These are phyloP conservation scores for Psittacus erithacus DNA, from an alignment of 2,113 vertebrate genomes.

Conservation along the genomic window DNA sequence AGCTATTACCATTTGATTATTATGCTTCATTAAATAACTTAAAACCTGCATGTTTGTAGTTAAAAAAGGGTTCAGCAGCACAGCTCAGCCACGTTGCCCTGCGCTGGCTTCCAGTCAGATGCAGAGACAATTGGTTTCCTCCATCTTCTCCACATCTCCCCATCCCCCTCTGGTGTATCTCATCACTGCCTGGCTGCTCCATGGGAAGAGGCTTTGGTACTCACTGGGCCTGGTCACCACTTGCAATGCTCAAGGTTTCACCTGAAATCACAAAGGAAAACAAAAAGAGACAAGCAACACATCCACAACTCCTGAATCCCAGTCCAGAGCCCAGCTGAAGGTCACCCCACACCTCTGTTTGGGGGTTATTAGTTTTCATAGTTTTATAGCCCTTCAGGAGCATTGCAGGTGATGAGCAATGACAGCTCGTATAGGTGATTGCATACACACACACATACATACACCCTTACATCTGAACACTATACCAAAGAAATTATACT, in stretches of 20 bases:
- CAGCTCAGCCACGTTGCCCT: background rate
- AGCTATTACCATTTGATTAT: background rate
- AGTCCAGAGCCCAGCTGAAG: background rate
- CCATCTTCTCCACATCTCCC: background rate
- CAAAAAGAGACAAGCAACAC: background rate
- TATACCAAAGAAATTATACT: background rate
- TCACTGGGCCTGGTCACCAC: background rate
- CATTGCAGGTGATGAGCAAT: background rate
- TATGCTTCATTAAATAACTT: constrained; percentile 6
- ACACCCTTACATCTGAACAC: background rate
- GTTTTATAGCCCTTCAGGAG: background rate
- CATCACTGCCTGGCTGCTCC: background rate
- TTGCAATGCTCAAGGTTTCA: rapidly evolving
- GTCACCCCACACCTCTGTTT: background rate
- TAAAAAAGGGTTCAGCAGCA: background rate
- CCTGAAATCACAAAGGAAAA: background rate
- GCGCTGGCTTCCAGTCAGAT: background rate
- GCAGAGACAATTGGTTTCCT: background rate
- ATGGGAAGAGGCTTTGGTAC: background rate
- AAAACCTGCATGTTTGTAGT: background rate
- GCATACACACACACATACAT: rapidly evolving
- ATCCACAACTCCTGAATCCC: rapidly evolving
- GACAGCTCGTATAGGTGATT: background rate
- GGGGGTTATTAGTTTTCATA: background rate
- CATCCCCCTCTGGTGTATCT: rapidly evolving